Base-by-base conservation (phyloP, 2,113 vertebrate genomes). In the Etia nguti region DNA sequence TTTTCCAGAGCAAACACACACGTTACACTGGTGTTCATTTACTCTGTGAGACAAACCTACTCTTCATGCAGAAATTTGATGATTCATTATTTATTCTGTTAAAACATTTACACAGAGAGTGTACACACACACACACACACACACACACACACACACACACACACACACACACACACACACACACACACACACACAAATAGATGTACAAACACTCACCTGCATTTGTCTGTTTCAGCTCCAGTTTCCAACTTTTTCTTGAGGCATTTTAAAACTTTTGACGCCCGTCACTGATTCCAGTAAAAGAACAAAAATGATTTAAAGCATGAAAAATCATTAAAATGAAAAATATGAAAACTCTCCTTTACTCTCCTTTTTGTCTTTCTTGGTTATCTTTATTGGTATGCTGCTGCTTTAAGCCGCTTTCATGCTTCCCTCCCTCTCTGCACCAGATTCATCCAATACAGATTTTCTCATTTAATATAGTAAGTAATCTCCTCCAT, bases 391-490 rank as follows among this genome's bases (percentile, higher is more conserved):
- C 48, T 82, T 38, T 31, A 31, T 38, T 86, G 50, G 12, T 82
- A 10, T 80, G 43, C 65, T 65, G 79, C 59, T 77, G 80, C 59
- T 86, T 54, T 79, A 59, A 41, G 83, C 62, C 52, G 79, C 79
- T 65, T 16, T 68, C 62, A 3, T 41, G 36, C n/a, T 7, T 43
- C 12, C 55, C 81, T 89, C 83, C 59, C 60, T 73, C 57, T 54
- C 60, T 92, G 85, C 88, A 82, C 86, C 68, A 90, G 82, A 92
- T 86, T 93, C 86, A 88, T 80, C 95, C 94, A 93, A 91, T 93
- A 89, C 89, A 79, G 94, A 95, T 95, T 92, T 94, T 92, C 92
- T 94, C 52, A 79, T 95, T 94, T 91, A 79, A 93, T 93, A 90
- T 59, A 31, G 88, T 87, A 93, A 93, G 94, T 96, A 96, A 95